These are phyloP conservation scores for Plutella xylostella DNA, from an alignment of 2,888 invertebrate genomes.

Conservation along the genomic window DNA sequence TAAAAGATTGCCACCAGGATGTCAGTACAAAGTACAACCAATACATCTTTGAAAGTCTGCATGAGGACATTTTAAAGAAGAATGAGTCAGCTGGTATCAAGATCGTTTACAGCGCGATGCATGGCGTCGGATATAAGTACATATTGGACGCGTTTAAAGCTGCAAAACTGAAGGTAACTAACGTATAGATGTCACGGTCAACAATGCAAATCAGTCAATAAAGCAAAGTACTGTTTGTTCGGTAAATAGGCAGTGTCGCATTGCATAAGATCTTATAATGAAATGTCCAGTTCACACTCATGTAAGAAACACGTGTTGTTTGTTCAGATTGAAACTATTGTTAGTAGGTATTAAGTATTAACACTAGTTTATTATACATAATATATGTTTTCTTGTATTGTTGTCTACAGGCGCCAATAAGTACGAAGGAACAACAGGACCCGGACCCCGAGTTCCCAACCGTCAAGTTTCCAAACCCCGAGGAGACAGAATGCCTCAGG, in stretches of 20 bases:
- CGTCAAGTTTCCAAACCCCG: slow-evolving; percentile 97
- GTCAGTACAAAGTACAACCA: slow-evolving; percentile 77
- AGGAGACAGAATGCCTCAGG: slow-evolving; percentile 86
- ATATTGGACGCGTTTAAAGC: slow-evolving; percentile 79
- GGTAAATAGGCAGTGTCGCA: too few species aligned
- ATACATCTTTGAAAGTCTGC: slow-evolving; percentile 65
- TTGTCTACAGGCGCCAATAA: slow-evolving; percentile 74
- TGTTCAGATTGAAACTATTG: too few species aligned
- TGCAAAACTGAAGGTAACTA: slow-evolving; percentile 78
- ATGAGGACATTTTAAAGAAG: slow-evolving; percentile 60
- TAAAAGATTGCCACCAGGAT: slow-evolving; percentile 77
- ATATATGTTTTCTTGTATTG: too few species aligned
- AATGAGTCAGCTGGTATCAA: slow-evolving; percentile 70
- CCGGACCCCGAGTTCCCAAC: slow-evolving; percentile 98
- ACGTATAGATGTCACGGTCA: too few species aligned
- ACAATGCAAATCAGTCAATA: too few species aligned
- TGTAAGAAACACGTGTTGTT: too few species aligned
- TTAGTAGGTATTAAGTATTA: too few species aligned
- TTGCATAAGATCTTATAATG: too few species aligned
- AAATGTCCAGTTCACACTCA: too few species aligned
- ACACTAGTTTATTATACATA: too few species aligned
- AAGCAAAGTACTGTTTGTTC: too few species aligned
- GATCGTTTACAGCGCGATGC: slow-evolving; percentile 96
- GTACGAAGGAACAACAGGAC: slow-evolving; percentile 81
- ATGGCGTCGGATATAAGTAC: slow-evolving; percentile 92